Evolutionary conservation across 2,888 invertebrate genomes (phyloP).

Genomic region (Tenthredo mesomela): DNA sequence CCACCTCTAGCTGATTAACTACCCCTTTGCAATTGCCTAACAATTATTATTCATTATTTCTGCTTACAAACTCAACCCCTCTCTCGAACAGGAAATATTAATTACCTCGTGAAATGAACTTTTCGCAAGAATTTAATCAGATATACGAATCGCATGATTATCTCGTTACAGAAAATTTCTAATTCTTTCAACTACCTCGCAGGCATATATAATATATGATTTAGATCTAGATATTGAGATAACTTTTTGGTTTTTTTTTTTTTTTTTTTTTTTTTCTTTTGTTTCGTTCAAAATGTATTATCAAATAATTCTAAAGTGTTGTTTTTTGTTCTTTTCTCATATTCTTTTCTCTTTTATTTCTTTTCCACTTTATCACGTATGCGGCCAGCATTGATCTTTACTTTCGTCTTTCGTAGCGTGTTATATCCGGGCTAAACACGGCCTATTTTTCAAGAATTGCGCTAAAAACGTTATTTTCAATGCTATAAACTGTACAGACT

Average conservation of each 20-base stretch:
- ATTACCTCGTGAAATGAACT: not conserved
- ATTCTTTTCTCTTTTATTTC: not conserved
- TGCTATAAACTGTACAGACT: not conserved
- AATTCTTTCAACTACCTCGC: not conserved
- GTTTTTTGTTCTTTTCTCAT: not conserved
- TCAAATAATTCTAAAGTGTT: not conserved
- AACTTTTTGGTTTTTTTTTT: not conserved
- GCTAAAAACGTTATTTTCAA: constrained; percentile 6
- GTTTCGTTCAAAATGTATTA: not conserved
- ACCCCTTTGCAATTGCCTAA: constrained; percentile 30
- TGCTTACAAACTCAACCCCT: not conserved
- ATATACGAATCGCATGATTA: not conserved
- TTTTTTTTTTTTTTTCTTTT: not conserved
- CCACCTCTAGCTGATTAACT: constrained; percentile 40
- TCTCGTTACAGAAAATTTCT: not conserved
- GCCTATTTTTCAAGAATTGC: not conserved
- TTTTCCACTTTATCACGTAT: constrained; percentile 12
- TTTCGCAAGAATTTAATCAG: constrained; percentile 4
- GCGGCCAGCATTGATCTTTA: constrained; percentile 48
- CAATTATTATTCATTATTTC: constrained; percentile 35
- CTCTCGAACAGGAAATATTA: constrained; percentile 1
- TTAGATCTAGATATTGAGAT: not conserved
- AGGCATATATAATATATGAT: not conserved
- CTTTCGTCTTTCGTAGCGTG: constrained; percentile 39
- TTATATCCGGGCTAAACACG: constrained; percentile 33